Base-by-base conservation (phyloP, 2,113 vertebrate species). In the Mastomys coucha region DNA sequence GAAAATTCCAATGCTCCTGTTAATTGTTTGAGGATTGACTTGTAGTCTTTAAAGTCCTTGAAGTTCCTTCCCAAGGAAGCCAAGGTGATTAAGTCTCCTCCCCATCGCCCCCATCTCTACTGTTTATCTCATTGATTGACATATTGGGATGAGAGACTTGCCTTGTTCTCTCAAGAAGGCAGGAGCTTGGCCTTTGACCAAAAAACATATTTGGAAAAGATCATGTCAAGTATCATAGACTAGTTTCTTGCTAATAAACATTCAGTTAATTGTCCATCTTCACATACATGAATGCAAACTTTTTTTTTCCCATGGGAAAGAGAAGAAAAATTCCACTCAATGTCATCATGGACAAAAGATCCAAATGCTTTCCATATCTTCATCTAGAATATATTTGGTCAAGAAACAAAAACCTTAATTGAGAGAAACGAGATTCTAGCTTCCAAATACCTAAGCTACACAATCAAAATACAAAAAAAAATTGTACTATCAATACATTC, bases 381-480 rank as follows among this genome's bases (percentile, higher is more conserved):
- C 26, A 36, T 2, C 13, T 87, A 33, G 87, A 39, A 2, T 63
- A 26, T 24, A 84, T 78, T 87, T 91, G 24, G 45, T 33, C 28
- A 85, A 73, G 19, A 93, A 87, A 77, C 36, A 82, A 80, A 77
- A 82, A 77, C 22, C 93, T 77, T 45, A 51, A 77, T 76, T 60
- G 14, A 39, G 87, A 88, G 69, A 49, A 60, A 33, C 70, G 31
- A 86, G 42, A 73, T 63, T 90, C 69, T 93, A 1, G 53, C 22
- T 19, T 36, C 4, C 3, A 82, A 58, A 85, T 39, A 67, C 20
- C 14, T 24, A 58, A 42, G 17, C 49, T 33, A 22, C 51, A 72
- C 42, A n/a, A 76, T 72, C 24, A 69, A 88, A 91, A 73, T 2
- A 72, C 26, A 42, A 60, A 88, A 42, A 60, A 88, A 75, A 73